phyloP scores from a whole-genome alignment of 2,113 vertebrate genomes.

The Marmota monax region DNA sequence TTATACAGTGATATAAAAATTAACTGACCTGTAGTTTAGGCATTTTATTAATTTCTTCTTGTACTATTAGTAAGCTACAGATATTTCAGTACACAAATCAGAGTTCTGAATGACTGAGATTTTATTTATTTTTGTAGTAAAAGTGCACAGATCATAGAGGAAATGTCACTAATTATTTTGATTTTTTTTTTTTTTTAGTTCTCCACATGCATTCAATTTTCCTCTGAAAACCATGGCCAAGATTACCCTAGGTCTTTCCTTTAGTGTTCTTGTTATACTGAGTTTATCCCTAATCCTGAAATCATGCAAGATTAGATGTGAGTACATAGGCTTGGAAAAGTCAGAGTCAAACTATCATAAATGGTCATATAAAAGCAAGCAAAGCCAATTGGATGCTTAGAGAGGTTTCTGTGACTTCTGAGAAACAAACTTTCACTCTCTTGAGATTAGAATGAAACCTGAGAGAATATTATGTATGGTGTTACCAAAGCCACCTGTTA shows the following conservation, averaged over 20 bases:
- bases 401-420: not conserved
- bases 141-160: not conserved
- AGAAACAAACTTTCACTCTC: not conserved
- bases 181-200: not conserved
- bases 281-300: not conserved
- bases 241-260: not conserved
- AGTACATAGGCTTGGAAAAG: not conserved
- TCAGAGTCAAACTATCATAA: not conserved
- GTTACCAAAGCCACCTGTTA: not conserved
- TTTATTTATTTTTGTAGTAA: not conserved
- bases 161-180: not conserved
- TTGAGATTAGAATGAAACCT: not conserved
- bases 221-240: not conserved
- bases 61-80: not conserved
- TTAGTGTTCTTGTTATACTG: not conserved
- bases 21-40: not conserved
- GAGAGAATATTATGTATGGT: not conserved
- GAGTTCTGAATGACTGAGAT: not conserved
- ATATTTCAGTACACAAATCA: not conserved
- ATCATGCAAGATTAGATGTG: not conserved
- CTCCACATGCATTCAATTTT: not conserved
- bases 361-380: not conserved
- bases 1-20: not conserved
- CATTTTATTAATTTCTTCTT: not conserved
- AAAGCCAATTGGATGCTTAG: not conserved